phyloP scores from a whole-genome alignment of 1,140 invertebrate species.

The Protaetia brevitarsis region DNA sequence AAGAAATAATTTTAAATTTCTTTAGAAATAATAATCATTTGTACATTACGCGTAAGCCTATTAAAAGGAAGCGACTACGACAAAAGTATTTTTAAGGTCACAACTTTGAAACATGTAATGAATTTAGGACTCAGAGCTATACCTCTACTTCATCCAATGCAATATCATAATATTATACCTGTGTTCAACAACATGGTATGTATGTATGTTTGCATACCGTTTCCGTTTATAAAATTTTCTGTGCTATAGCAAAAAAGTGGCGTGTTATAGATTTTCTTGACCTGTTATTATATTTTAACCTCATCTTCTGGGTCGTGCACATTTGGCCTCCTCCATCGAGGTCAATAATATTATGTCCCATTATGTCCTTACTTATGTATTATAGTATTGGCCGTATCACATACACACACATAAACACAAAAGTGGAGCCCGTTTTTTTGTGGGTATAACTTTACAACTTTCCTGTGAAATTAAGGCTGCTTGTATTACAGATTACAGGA shows the following conservation, averaged over 20 bases:
- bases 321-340: conserved; percentile 14
- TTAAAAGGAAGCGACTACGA: background rate
- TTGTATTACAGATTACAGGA: background rate
- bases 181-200: no score
- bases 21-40: background rate
- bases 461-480: conserved; percentile 1
- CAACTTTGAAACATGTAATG: background rate
- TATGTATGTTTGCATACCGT: background rate
- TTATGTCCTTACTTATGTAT: conserved; percentile 14
- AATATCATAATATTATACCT: no score
- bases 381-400: no score
- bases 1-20: no score
- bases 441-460: background rate
- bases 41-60: background rate
- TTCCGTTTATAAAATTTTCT: background rate
- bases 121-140: no score
- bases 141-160: no score
- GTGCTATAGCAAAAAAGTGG: background rate
- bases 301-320: conserved; percentile 13
- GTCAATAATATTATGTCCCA: conserved; percentile 15
- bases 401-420: no score
- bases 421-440: background rate
- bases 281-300: conserved; percentile 16
- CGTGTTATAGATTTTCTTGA: conserved; percentile 11
- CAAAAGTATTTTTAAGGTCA: background rate